A percentile compares a stretch with the other conserved stretches of the same genome.
Evolutionary conservation across 2,888 invertebrate species (phyloP).

Genomic region (Didymodactylos carnosus): DNA sequence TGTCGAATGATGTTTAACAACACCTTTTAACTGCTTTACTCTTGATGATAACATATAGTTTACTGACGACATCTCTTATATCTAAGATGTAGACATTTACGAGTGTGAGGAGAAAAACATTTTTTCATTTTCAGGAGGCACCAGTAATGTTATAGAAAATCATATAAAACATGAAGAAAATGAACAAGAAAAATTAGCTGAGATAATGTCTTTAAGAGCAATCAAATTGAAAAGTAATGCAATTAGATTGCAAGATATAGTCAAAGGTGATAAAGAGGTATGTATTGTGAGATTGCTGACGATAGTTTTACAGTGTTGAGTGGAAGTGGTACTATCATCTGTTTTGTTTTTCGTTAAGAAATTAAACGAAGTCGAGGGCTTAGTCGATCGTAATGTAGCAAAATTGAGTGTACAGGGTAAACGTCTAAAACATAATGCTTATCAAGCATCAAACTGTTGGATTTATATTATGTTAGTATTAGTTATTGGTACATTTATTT

Average conservation of each 20-base stretch:
- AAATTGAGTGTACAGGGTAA: background rate
- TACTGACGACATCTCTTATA: background rate
- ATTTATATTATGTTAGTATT: background rate
- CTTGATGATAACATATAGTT: background rate
- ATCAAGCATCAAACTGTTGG: background rate
- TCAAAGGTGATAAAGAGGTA: background rate
- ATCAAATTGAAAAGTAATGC: background rate
- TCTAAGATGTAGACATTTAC: no score
- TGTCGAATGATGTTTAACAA: background rate
- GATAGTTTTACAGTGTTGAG: background rate
- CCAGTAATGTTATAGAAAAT: no score
- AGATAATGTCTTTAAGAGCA: background rate
- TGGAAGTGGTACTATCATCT: no score
- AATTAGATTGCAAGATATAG: background rate
- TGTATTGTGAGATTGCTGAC: background rate
- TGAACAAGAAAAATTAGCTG: background rate
- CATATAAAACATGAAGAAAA: background rate
- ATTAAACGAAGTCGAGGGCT: background rate
- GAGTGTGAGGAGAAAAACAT: no score
- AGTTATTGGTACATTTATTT: background rate
- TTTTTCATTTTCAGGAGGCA: no score
- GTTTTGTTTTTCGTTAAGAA: background rate
- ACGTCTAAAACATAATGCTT: background rate
- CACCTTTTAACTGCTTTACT: background rate
- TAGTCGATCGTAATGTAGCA: background rate